Conservation (phyloP, 2,888 invertebrate species). For the Sinohyriopsis cumingii region DNA sequence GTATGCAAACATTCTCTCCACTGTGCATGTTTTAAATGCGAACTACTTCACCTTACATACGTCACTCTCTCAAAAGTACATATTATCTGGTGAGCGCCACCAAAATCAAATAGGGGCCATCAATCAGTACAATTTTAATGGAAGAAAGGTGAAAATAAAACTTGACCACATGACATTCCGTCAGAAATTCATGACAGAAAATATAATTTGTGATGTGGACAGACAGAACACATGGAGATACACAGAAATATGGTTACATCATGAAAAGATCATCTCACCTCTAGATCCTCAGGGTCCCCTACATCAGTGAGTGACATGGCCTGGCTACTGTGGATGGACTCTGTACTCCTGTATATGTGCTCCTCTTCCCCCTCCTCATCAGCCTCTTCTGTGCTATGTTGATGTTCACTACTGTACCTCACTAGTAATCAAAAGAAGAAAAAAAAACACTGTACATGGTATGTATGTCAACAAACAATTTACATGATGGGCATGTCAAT, state of each 20-base stretch:
- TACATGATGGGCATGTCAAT: no score
- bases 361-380: slow-evolving; percentile 9
- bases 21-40: no score
- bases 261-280: slow-evolving; percentile 1
- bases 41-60: no score
- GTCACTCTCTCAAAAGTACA: no score
- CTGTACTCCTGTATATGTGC: slow-evolving; percentile 17
- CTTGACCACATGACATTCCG: neutral
- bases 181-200: neutral
- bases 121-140: no score
- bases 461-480: no score
- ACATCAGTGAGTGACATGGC: slow-evolving; percentile 29
- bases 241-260: no score
- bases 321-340: slow-evolving; percentile 26
- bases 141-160: no score
- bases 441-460: no score
- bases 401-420: slow-evolving; percentile 5
- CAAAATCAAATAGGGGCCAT: no score
- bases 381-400: slow-evolving; percentile 1
- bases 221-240: neutral
- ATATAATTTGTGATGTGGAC: neutral
- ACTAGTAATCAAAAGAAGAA: neutral
- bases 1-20: no score
- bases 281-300: slow-evolving; percentile 14
- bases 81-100: no score